Conservation (phyloP, 2,113 vertebrate genomes). For the Empidonax alnorum region DNA sequence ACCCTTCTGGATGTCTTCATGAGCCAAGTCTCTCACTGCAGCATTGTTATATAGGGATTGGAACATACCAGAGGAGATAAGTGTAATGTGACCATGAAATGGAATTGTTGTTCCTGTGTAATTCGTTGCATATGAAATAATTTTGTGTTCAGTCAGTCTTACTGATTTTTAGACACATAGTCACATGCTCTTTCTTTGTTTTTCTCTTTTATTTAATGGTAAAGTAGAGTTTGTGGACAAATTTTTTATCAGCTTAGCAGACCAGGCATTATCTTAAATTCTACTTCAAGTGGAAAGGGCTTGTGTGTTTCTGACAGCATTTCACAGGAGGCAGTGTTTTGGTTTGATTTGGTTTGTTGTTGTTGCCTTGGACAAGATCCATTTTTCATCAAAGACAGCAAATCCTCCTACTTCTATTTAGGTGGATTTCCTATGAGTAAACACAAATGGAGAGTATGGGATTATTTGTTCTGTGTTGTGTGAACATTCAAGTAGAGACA, state of each 20-base stretch:
- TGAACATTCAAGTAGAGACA: not conserved
- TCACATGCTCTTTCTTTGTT: not conserved
- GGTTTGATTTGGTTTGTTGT: not conserved
- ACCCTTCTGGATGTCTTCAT: not conserved
- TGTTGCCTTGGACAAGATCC: not conserved
- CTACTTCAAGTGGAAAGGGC: not conserved
- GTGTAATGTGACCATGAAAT: not conserved
- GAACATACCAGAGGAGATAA: not conserved
- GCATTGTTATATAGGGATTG: not conserved
- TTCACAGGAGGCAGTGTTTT: not conserved
- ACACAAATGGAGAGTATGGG: not conserved
- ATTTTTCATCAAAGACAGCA: not conserved
- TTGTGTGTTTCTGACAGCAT: not conserved
- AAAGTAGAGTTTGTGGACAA: not conserved
- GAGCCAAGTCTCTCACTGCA: not conserved
- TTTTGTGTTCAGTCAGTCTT: not conserved
- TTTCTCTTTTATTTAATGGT: not conserved
- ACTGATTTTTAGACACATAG: not conserved
- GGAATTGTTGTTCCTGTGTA: not conserved
- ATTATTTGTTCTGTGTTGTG: not conserved
- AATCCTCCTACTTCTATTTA: not conserved
- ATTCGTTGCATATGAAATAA: not conserved
- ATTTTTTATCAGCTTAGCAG: not conserved
- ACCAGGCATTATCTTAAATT: not conserved
- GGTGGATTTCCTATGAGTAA: not conserved